These are phyloP conservation scores for Sinhomidia bicolor DNA, from an alignment of 2,888 invertebrate species.

Conservation along the genomic window DNA sequence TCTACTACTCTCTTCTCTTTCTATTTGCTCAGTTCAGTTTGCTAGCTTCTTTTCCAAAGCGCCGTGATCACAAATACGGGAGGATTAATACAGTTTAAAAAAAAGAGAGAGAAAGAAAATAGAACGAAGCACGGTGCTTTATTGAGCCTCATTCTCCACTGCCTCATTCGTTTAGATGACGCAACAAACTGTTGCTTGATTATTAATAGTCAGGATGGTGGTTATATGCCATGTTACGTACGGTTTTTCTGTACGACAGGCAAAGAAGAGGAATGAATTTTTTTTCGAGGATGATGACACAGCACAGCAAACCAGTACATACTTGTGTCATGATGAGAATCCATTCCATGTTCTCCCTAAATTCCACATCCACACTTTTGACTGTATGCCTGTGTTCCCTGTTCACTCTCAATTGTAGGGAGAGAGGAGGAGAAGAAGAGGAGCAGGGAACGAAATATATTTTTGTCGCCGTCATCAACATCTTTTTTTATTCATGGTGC, in stretches of 20 bases:
- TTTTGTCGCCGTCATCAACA: constrained; percentile 52
- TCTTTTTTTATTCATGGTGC: constrained; percentile 37
- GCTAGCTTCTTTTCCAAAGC: background rate
- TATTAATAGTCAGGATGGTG: background rate
- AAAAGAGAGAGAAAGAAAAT: background rate
- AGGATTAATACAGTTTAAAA: background rate
- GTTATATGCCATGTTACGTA: too few relatives aligned
- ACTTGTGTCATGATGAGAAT: constrained; percentile 41
- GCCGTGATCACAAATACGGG: constrained; percentile 1
- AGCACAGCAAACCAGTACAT: constrained; percentile 3
- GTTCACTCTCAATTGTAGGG: background rate
- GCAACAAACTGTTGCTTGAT: constrained; percentile 64
- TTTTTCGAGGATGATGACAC: constrained; percentile 27
- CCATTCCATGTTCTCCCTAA: background rate
- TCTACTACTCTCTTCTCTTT: background rate
- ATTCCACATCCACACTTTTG: constrained; percentile 24
- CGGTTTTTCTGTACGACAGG: too few relatives aligned
- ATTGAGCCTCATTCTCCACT: background rate
- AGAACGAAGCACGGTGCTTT: background rate
- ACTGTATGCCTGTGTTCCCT: background rate
- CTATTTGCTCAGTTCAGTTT: background rate
- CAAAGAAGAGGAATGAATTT: too few relatives aligned
- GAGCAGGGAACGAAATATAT: constrained; percentile 37
- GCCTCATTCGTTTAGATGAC: constrained; percentile 34
- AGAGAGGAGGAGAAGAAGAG: constrained; percentile 23